A percentile compares a stretch with the other conserved stretches of the same genome.
Conservation (phyloP, 2,797 vertebrate species). For the Mormyrus hasselquistii region DNA sequence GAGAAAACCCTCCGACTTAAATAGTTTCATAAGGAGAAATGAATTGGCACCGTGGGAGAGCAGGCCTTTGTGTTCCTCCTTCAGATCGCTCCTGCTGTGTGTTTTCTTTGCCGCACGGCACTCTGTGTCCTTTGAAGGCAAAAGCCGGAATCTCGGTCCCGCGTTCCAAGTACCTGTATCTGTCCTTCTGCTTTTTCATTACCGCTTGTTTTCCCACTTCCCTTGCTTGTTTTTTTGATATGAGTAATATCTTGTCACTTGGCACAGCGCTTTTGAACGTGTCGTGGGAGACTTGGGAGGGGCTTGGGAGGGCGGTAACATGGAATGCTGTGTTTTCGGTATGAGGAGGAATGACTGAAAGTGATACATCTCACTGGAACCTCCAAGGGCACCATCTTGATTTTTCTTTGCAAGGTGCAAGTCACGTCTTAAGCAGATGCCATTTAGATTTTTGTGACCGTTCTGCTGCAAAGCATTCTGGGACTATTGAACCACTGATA, state of each 20-base stretch:
- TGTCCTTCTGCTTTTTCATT: background rate
- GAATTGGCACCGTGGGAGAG: constrained; percentile 44
- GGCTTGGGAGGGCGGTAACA: constrained; percentile 12
- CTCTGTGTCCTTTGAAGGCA: constrained; percentile 40
- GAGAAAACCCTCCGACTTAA: constrained; percentile 44
- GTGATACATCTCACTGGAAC: constrained; percentile 24
- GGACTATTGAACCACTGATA: background rate
- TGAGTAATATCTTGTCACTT: background rate
- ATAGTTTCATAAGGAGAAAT: constrained; percentile 49
- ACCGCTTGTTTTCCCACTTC: background rate
- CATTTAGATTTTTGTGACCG: background rate
- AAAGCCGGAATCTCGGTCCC: constrained; percentile 5
- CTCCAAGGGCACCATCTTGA: constrained; percentile 23
- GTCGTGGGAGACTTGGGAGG: constrained; percentile 16
- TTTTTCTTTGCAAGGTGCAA: background rate
- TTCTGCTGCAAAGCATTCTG: background rate
- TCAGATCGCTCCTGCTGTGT: constrained; percentile 41
- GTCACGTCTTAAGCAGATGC: background rate
- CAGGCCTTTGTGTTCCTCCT: constrained; percentile 33
- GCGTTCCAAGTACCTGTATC: constrained; percentile 7
- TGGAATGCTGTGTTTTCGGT: constrained; percentile 22
- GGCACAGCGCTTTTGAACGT: background rate
- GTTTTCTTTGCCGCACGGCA: constrained; percentile 29
- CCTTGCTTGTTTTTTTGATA: background rate
- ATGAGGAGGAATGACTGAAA: constrained; percentile 22